Conservation (phyloP, 2,888 invertebrate genomes). For the Gari tellinella region DNA sequence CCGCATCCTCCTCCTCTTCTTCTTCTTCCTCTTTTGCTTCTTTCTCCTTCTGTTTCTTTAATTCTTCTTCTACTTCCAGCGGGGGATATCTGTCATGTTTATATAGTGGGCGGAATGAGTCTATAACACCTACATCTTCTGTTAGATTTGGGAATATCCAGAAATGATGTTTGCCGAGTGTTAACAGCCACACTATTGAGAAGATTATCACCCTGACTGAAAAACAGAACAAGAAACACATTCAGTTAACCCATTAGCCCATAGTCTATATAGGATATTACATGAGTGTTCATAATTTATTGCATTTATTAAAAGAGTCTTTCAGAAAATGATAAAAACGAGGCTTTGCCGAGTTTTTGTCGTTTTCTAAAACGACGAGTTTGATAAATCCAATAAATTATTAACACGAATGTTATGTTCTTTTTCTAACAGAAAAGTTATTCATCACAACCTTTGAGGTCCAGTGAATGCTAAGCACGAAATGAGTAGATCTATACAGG, state of each 20-base stretch:
- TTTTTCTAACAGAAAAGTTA: background rate
- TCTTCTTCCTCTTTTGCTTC: constrained; percentile 28
- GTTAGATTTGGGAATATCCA: constrained; percentile 99
- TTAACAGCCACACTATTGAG: constrained; percentile 94
- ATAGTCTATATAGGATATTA: too few relatives aligned
- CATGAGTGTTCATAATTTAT: too few relatives aligned
- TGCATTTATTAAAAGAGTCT: too few relatives aligned
- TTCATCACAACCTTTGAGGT: too few relatives aligned
- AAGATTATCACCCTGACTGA: constrained; percentile 94
- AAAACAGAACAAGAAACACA: constrained; percentile 52
- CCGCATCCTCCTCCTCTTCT: constrained; percentile 47
- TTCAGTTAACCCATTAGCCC: too few relatives aligned
- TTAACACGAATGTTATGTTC: too few relatives aligned
- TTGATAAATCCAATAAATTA: too few relatives aligned
- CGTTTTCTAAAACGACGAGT: too few relatives aligned
- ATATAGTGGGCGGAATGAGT: constrained; percentile 99
- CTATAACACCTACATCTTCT: constrained; percentile 99
- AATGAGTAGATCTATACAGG: too few relatives aligned
- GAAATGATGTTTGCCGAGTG: constrained; percentile 95
- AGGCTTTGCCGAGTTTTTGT: too few relatives aligned
- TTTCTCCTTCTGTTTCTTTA: constrained; percentile 53
- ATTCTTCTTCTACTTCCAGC: constrained; percentile 59
- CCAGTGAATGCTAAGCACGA: too few relatives aligned
- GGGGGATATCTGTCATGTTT: constrained; percentile 80
- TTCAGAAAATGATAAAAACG: too few relatives aligned